Evolutionary conservation across 2,797 vertebrate species (phyloP).

Genomic region (Odontamblyopus rebecca): DNA sequence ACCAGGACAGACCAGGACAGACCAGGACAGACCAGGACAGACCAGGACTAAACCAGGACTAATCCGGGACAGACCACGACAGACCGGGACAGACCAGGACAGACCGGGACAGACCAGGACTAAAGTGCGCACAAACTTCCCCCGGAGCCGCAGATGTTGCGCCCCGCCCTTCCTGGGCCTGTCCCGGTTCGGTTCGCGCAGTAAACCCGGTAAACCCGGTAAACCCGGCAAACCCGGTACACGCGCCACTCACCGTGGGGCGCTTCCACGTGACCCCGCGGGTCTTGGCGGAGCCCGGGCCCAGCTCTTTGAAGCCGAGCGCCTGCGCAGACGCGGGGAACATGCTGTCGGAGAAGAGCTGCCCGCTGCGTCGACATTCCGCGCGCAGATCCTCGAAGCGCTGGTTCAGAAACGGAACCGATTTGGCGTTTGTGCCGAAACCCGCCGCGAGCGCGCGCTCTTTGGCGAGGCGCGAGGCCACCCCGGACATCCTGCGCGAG

Average conservation of each 20-base stretch:
- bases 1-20: too few species aligned
- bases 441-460: conserved; percentile 81
- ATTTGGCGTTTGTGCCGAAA: conserved; percentile 81
- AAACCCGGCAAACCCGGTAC: not conserved
- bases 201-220: too few species aligned
- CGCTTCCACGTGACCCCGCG: conserved; percentile 86
- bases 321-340: conserved; percentile 81
- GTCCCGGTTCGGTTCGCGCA: not conserved
- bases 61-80: too few species aligned
- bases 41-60: too few species aligned
- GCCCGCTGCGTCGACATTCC: conserved; percentile 69
- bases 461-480: conserved; percentile 79
- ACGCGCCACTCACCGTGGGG: conserved; percentile 51
- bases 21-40: too few species aligned
- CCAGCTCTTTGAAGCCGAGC: conserved; percentile 88
- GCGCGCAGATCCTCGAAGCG: conserved; percentile 75
- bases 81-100: not conserved
- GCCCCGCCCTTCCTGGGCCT: not conserved
- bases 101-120: not conserved
- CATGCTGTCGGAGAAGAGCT: conserved; percentile 83
- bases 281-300: conserved; percentile 80
- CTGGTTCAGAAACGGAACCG: conserved; percentile 84
- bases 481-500: conserved; percentile 78
- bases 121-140: too few species aligned
- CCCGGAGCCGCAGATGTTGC: not conserved